Evolutionary conservation across 2,113 vertebrate species (phyloP).

Genomic region (Lates calcarifer): DNA sequence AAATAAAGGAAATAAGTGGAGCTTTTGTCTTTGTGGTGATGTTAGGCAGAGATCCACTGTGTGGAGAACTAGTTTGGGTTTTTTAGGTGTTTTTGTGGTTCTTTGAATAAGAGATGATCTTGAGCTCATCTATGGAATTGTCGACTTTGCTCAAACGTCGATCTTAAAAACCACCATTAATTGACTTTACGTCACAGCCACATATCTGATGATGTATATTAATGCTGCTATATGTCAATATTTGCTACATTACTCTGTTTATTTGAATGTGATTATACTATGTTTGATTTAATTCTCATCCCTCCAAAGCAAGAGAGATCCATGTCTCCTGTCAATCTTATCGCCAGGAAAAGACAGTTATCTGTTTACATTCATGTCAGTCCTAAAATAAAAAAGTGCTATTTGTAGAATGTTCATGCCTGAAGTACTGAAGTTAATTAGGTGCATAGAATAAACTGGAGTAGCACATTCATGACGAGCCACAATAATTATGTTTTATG

Average conservation of each 20-base stretch:
- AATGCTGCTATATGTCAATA: background rate
- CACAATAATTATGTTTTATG: constrained; percentile 66
- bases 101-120: background rate
- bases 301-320: background rate
- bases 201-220: background rate
- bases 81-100: background rate
- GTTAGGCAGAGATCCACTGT: background rate
- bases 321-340: constrained; percentile 4
- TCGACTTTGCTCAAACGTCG: constrained; percentile 15
- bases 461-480: constrained; percentile 56
- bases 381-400: constrained; percentile 38
- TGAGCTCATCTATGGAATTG: constrained; percentile 7
- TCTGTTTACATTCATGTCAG: constrained; percentile 26
- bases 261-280: background rate
- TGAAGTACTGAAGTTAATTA: constrained; percentile 74
- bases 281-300: background rate
- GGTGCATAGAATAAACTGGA: constrained; percentile 59
- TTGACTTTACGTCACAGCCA: constrained; percentile 16
- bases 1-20: background rate
- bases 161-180: constrained; percentile 2
- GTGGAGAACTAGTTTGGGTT: background rate
- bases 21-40: background rate
- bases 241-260: background rate
- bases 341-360: constrained; percentile 9
- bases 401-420: constrained; percentile 60